These are phyloP conservation scores for Drosophila barbarae DNA, from an alignment of 2,888 invertebrate genomes.

Conservation along the genomic window DNA sequence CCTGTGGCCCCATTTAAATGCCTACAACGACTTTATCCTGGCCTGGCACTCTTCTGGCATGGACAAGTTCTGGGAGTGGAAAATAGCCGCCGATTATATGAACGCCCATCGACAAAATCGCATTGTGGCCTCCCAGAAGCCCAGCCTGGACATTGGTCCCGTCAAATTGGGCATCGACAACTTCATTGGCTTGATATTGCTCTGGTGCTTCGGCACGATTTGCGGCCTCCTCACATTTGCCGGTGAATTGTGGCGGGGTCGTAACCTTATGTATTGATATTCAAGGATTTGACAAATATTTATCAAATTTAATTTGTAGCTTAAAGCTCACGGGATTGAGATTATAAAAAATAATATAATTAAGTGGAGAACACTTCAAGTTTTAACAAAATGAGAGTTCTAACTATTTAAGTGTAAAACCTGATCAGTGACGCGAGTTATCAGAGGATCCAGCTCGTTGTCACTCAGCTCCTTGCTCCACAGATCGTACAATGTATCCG, in stretches of 20 bases:
- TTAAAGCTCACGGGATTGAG: neutral
- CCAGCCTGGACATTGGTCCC: constrained; percentile 61
- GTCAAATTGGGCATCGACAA: constrained; percentile 66
- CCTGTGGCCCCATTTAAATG: constrained; percentile 82
- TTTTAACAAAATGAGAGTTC: neutral
- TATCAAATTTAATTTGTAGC: neutral
- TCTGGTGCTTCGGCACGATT: constrained; percentile 68
- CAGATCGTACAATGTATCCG: constrained; percentile 58
- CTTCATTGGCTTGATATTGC: constrained; percentile 70
- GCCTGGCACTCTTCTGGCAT: constrained; percentile 83
- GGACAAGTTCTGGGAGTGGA: constrained; percentile 83
- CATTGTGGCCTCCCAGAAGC: constrained; percentile 58
- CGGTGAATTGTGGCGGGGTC: constrained; percentile 50
- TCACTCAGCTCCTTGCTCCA: constrained; percentile 66
- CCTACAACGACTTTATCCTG: constrained; percentile 82
- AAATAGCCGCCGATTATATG: constrained; percentile 60
- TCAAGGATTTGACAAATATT: neutral
- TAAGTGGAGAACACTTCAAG: neutral
- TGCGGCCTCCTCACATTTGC: constrained; percentile 62
- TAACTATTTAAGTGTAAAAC: constrained; percentile 63
- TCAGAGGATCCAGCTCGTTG: constrained; percentile 72
- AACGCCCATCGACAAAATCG: constrained; percentile 66
- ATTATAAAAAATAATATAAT: neutral
- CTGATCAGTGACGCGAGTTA: constrained; percentile 77
- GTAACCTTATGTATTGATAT: neutral